A percentile compares a stretch with the other conserved stretches of the same genome.
Evolutionary conservation across 1,140 invertebrate species (phyloP).

Genomic region (Formica selysi): DNA sequence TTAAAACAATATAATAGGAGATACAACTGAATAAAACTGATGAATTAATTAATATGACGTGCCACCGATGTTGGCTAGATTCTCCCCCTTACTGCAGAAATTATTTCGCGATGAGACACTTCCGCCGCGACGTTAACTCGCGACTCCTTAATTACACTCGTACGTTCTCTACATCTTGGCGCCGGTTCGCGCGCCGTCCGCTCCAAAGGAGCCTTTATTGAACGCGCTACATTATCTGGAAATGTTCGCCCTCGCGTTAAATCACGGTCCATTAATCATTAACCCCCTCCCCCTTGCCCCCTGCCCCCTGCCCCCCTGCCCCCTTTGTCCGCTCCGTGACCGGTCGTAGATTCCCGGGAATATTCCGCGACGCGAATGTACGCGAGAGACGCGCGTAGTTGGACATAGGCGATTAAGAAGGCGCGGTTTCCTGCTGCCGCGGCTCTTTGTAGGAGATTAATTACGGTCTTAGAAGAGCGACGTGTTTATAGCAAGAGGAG

Average conservation of each 20-base stretch:
- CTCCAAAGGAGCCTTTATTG: constrained; percentile 46
- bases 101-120: constrained; percentile 36
- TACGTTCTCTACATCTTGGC: constrained; percentile 23
- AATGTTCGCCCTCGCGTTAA: constrained; percentile 51
- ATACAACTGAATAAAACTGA: too few relatives aligned
- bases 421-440: constrained; percentile 67
- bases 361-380: constrained; percentile 54
- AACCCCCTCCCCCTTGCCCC: neutral
- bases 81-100: neutral
- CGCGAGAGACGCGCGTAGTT: constrained; percentile 27
- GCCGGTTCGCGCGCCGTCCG: neutral
- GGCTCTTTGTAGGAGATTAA: constrained; percentile 54
- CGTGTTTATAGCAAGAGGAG: constrained; percentile 4
- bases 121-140: constrained; percentile 45
- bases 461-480: constrained; percentile 35
- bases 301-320: too few relatives aligned
- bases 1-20: too few relatives aligned
- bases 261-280: constrained; percentile 66
- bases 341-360: constrained; percentile 44
- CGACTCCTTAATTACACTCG: constrained; percentile 35
- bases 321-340: neutral
- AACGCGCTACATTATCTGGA: constrained; percentile 62
- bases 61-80: neutral
- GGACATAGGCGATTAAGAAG: constrained; percentile 65
- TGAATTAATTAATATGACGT: neutral